Percentiles rank a stretch among this genome's conserved stretches.
phyloP scores from a whole-genome alignment of 2,888 invertebrate genomes.

The Lamellibrachia columna region DNA sequence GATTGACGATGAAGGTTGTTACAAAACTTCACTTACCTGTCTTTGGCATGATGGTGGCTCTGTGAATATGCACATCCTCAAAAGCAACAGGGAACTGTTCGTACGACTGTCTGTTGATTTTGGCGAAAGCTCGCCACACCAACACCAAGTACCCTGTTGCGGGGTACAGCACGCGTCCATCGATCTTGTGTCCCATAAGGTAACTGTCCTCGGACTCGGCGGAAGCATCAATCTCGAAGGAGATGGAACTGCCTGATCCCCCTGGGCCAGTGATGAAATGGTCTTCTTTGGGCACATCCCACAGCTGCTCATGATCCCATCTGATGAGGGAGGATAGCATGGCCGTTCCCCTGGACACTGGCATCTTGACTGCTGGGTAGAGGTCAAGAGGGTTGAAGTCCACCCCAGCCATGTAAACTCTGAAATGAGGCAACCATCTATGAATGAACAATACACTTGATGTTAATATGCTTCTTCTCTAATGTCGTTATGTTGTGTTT shows the following conservation, averaged over 20 bases:
- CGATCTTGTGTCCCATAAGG: constrained; percentile 78
- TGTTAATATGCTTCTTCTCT: too few species aligned
- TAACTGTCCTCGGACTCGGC: constrained; percentile 69
- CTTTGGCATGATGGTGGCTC: constrained; percentile 92
- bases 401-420: constrained; percentile 81
- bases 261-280: constrained; percentile 46
- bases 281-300: constrained; percentile 70
- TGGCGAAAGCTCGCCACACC: constrained; percentile 68
- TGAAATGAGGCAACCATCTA: constrained; percentile 48
- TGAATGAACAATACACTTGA: background rate
- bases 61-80: constrained; percentile 88
- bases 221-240: constrained; percentile 54
- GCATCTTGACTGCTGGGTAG: constrained; percentile 73
- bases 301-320: constrained; percentile 89
- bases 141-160: constrained; percentile 78
- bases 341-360: constrained; percentile 87
- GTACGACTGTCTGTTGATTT: constrained; percentile 59
- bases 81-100: constrained; percentile 86
- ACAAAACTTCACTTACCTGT: constrained; percentile 69
- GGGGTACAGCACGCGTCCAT: constrained; percentile 89
- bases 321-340: constrained; percentile 84
- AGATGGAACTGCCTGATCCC: constrained; percentile 42
- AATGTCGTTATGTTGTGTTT: too few species aligned
- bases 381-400: constrained; percentile 80
- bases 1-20: background rate